phyloP scores from a whole-genome alignment of 2,888 invertebrate genomes.

The Heliconius ismenius region DNA sequence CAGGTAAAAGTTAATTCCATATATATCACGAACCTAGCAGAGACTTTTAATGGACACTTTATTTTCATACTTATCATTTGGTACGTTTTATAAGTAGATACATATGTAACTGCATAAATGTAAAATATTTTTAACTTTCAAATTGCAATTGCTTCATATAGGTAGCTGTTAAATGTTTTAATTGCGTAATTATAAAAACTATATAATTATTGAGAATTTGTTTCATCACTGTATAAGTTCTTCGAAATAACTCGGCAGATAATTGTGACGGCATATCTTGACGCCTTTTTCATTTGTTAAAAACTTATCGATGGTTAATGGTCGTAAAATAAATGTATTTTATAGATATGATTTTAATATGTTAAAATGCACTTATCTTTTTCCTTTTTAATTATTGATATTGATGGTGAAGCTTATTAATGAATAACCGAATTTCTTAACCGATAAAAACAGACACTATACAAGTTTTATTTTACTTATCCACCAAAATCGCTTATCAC shows the following conservation, averaged over 20 bases:
- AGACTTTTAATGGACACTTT: not conserved
- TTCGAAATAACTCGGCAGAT: not conserved
- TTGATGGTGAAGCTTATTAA: too few relatives aligned
- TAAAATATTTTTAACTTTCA: constrained; percentile 8
- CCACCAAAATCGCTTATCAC: not conserved
- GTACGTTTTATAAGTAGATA: not conserved
- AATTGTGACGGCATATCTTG: not conserved
- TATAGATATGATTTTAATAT: too few relatives aligned
- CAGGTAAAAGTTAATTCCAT: not conserved
- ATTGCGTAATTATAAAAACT: constrained; percentile 9
- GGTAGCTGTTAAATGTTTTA: not conserved
- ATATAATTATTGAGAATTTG: not conserved
- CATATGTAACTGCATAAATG: not conserved
- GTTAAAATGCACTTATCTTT: too few relatives aligned
- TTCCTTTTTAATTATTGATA: too few relatives aligned
- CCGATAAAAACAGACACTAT: too few relatives aligned
- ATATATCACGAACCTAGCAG: not conserved
- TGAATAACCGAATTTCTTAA: too few relatives aligned
- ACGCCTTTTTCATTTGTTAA: not conserved
- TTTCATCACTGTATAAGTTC: not conserved
- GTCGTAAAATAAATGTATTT: too few relatives aligned
- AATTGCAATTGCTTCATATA: constrained; percentile 12
- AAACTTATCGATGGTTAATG: too few relatives aligned
- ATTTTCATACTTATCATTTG: not conserved
- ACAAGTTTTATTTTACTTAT: too few relatives aligned